These are phyloP conservation scores for Atrina japonica DNA, from an alignment of 2,888 invertebrate species.

Conservation along the genomic window DNA sequence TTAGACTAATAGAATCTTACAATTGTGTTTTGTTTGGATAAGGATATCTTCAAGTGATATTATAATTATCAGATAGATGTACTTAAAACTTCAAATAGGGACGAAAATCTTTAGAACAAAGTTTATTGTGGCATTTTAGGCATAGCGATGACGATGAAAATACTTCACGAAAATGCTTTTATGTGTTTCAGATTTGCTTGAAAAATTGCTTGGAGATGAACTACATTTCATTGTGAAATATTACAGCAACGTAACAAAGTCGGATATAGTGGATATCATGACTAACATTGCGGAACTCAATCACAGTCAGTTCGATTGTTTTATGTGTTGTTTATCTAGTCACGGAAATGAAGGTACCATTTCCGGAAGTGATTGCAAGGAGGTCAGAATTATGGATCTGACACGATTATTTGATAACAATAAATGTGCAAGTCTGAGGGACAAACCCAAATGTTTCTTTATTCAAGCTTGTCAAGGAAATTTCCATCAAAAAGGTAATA, in stretches of 20 bases:
- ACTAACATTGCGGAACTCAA: conserved; percentile 2
- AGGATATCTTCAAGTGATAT: too few relatives aligned
- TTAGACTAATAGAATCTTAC: too few relatives aligned
- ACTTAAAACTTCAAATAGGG: too few relatives aligned
- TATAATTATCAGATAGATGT: too few relatives aligned
- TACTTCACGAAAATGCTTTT: too few relatives aligned
- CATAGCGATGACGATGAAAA: too few relatives aligned
- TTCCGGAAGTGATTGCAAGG: conserved; percentile 18
- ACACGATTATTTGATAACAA: conserved; percentile 2
- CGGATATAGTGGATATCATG: conserved; percentile 10
- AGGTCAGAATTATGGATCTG: conserved; percentile 6
- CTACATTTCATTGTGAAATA: conserved; percentile 14
- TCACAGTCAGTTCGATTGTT: conserved; percentile 9
- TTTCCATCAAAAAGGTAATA: too few relatives aligned
- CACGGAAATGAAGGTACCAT: conserved; percentile 11
- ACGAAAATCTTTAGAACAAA: too few relatives aligned
- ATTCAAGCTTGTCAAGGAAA: conserved; percentile 21
- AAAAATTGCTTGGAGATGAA: conserved; percentile 5
- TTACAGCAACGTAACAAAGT: conserved; percentile 2
- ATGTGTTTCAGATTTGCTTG: not conserved
- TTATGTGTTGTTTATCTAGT: conserved; percentile 12
- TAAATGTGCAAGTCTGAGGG: conserved; percentile 1
- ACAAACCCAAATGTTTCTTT: conserved; percentile 28
- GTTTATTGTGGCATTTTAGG: too few relatives aligned
- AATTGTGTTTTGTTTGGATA: too few relatives aligned